These are phyloP conservation scores for Nephrotoma guestfalica DNA, from an alignment of 2,888 invertebrate genomes.

Conservation along the genomic window DNA sequence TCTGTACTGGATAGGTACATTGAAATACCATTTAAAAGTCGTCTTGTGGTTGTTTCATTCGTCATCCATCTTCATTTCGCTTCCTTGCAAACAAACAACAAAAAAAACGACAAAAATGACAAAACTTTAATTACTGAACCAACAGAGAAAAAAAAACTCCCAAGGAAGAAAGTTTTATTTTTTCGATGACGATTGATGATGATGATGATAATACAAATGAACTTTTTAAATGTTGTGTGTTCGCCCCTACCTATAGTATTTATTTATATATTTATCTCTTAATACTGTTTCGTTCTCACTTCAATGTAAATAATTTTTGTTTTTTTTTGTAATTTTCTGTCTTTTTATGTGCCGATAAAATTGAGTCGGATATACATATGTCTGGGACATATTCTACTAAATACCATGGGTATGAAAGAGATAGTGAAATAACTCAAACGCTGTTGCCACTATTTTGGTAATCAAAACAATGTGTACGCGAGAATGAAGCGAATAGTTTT, in stretches of 20 bases:
- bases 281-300: background rate
- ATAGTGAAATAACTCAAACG: background rate
- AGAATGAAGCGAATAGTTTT: background rate
- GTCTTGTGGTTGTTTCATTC: background rate
- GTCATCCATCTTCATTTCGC: background rate
- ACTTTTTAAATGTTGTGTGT: background rate
- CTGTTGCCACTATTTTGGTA: background rate
- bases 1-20: background rate
- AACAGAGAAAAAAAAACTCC: background rate
- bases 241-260: background rate
- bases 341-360: background rate
- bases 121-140: background rate
- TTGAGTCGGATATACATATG: background rate
- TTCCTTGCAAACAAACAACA: background rate
- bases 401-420: background rate
- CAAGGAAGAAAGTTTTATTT: background rate
- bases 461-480: background rate
- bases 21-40: background rate
- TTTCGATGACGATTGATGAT: background rate
- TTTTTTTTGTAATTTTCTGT: background rate
- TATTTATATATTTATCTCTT: background rate
- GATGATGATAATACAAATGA: background rate
- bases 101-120: background rate
- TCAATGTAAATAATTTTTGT: background rate
- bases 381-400: background rate